Base-by-base conservation (phyloP, 1,140 invertebrate species). In the Riptortus pedestris region DNA sequence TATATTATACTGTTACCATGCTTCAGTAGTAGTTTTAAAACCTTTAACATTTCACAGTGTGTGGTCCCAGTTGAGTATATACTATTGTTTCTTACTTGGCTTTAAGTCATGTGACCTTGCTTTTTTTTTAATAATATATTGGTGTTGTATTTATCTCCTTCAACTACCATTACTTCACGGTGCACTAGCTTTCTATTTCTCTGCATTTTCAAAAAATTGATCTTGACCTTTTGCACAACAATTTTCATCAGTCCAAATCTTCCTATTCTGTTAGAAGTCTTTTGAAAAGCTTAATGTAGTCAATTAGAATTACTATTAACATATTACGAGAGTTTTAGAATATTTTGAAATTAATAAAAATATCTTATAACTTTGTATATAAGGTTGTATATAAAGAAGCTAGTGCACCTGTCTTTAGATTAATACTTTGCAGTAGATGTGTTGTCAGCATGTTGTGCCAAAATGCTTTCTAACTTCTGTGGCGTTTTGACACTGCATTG, bases 31-130 rank as follows among this genome's bases (percentile, higher is more conserved):
- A 31, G 33, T 63, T 47, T 65, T 70, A 26, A 67, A 57, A 52
- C 29, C 60, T 51, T 60, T 59, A 62, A 68, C 60, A 70, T 69
- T 58, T 69, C 67, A 59, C 67, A 59, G 68, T 68, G 67, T 66
- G 70, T n/a, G n/a, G n/a, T 66, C 69, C 70, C 72, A 75, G 71
- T 69, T 71, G 73, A 74, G 72, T 68, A 68, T 64, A 72, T 73
- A 75, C 63, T 66, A 57, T 47, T 67, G 16, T 62, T n/a, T 59
- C 48, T 64, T 61, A 57, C 60, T 66, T 43, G 63, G 70, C 70
- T 70, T 68, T 55, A 55, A 62, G 70, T 71, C 70, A 71, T 71
- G 70, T 71, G 70, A 71, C 70, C 67, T 64, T 69, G 70, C 70
- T 71, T 70, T 70, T 67, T 64, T 59, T 55, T 24, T 20, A 55